Evolutionary conservation across 2,888 invertebrate species (phyloP), one percentile per base, ranked within the genome.

Genomic region (Drosophila colorata): DNA sequence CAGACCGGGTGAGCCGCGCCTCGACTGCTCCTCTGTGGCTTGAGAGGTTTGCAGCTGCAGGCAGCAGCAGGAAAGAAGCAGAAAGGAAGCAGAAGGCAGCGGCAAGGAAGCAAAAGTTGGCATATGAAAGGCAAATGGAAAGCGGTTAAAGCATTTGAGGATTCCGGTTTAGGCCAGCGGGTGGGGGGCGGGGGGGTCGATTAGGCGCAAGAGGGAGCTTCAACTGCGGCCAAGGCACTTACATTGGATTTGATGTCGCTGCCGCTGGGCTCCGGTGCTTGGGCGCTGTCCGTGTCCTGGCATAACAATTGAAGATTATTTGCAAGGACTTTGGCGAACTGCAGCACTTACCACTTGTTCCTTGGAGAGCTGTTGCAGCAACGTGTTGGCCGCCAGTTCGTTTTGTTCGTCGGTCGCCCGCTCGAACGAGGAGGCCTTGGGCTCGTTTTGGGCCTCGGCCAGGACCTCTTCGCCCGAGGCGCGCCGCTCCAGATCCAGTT

Each of bases 361-460:
- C 64, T 80, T 87, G 52, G 90, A 78, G 52, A 68, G 75, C 52
- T 91, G 90, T 23, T 87, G 78, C 13, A 86, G 66, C n/a, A 92
- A 56, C 2, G 76, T 64, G 23, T 72, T 70, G 16, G 90, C 79
- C n/a, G 90, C 92, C 66, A 90, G 80, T 47, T 90, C 75, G 68
- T 92, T 90, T 69, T 93, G 90, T 37, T 80, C 87, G 16, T 85
- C 71, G 1, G 90, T 90, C 5, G 92, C 93, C 44, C 92, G 91
- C 76, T 93, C 93, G 48, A 92, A 92, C 2, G 92, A 90, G 2
- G 91, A 90, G 28, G 90, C 79, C 31, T 91, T 90, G 5, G 92
- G 90, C 25, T 90, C 69, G 53, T 88, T 88, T 8, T 71, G 86
- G 16, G 83, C 80, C 4, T 74, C 68, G 8, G 66, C 53, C 7